Percentiles rank a stretch among this genome's conserved stretches.
phyloP scores from a whole-genome alignment of 2,888 invertebrate species.

The Lithophane semibrunnea region DNA sequence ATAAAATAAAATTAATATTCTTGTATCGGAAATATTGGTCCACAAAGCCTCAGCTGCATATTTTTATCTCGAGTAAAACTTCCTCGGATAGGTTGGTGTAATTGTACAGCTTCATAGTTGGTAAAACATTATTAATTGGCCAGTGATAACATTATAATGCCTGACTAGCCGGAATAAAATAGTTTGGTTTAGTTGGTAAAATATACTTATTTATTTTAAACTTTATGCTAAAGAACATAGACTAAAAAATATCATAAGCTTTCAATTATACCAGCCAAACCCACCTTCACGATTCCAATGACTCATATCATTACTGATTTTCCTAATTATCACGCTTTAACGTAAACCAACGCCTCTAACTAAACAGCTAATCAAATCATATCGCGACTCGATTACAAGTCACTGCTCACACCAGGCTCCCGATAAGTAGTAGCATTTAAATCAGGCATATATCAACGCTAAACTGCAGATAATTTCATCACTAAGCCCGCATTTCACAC shows the following conservation, averaged over 20 bases:
- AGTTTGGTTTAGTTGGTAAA: neutral
- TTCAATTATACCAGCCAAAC: neutral
- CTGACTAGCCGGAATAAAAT: neutral
- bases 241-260: neutral
- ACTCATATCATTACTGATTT: neutral
- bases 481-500: conserved; percentile 89
- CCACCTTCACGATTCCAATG: neutral
- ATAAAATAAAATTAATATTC: conserved; percentile 28
- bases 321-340: neutral
- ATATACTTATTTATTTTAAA: neutral
- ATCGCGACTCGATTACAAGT: conserved; percentile 27
- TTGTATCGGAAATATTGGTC: conserved; percentile 11
- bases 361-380: conserved; percentile 13
- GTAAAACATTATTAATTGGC: neutral
- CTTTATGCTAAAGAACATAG: neutral
- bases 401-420: conserved; percentile 40
- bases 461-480: conserved; percentile 88
- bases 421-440: conserved; percentile 71
- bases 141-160: neutral
- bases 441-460: conserved; percentile 81
- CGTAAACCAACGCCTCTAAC: neutral
- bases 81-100: neutral
- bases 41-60: conserved; percentile 6
- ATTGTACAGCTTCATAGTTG: neutral
- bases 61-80: neutral